phyloP scores from a whole-genome alignment of 2,888 invertebrate species.

The Tenthredo distinguenda region DNA sequence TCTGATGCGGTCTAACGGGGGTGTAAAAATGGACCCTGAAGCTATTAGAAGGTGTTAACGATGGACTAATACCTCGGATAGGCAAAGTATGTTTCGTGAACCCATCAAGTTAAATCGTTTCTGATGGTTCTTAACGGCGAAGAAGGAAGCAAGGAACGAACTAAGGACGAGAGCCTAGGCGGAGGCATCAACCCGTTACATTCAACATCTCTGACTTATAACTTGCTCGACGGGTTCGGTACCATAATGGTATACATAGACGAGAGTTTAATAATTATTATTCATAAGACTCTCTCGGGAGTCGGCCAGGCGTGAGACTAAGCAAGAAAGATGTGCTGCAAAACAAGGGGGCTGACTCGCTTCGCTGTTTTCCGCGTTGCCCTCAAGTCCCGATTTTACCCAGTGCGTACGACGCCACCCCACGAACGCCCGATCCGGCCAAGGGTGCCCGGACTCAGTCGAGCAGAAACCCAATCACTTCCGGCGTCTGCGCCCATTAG shows the following conservation, averaged over 20 bases:
- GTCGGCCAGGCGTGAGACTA: slow-evolving; percentile 74
- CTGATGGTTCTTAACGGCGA: slow-evolving; percentile 58
- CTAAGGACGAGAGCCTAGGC: not conserved
- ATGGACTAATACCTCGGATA: slow-evolving; percentile 40
- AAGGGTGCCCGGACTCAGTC: slow-evolving; percentile 77
- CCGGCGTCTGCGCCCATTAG: slow-evolving; percentile 82
- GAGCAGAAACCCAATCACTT: slow-evolving; percentile 82
- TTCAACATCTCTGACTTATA: slow-evolving; percentile 57
- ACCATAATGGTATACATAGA: slow-evolving; percentile 52
- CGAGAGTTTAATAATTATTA: slow-evolving; percentile 75
- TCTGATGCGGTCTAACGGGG: not conserved
- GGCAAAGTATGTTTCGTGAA: slow-evolving; percentile 53
- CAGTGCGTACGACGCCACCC: slow-evolving; percentile 55
- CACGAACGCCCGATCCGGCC: slow-evolving; percentile 65
- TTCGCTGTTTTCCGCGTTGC: slow-evolving; percentile 55
- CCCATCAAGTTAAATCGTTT: slow-evolving; percentile 56
- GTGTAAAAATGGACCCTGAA: not conserved
- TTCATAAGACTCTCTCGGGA: slow-evolving; percentile 75
- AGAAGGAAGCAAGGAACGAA: not conserved
- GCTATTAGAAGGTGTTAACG: slow-evolving; percentile 30
- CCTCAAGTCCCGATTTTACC: slow-evolving; percentile 51
- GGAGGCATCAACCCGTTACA: slow-evolving; percentile 56
- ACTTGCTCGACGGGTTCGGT: slow-evolving; percentile 55
- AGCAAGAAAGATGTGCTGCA: slow-evolving; percentile 76
- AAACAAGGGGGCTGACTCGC: slow-evolving; percentile 70